Base-by-base conservation (phyloP, 92 coral and sea anemone species). In the Hydrozoanthus gracilis region DNA sequence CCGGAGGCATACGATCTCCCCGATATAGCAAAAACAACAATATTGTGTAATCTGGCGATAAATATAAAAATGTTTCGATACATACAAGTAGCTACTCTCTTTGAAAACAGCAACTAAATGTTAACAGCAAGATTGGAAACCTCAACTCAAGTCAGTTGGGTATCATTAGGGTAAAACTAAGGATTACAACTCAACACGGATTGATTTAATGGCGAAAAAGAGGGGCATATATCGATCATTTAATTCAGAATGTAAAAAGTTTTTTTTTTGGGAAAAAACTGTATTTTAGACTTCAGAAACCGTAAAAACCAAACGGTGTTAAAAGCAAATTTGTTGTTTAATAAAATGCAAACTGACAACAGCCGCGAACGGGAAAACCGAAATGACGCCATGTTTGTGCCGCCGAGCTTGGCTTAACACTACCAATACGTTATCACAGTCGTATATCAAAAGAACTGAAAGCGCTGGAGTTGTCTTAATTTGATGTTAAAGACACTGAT, bases 371-470 rank as follows among this genome's bases (percentile, higher is more conserved):
- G 35, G 14, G 67, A 54, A 72, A 76, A 17, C 49, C 82, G 62
- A 76, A 76, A 46, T 35, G 82, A 76, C 66, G 82, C 82, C 82
- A 76, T 54, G 18, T 67, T 67, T 67, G 8, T 6, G 8, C 3
- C 17, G n/a, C 44, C 4, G 56, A 46, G 16, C 77, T n/a, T 7
- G 66, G 48, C 5, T 12, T 5, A 51, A 35, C 18, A 54, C 67
- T 76, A 13, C 66, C 64, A 48, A 45, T 75, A 12, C 2, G 15
- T 76, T 76, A 16, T 76, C 20, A 64, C 12, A 18, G 82, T 76
- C 66, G 44, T 55, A 52, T 51, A 54, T 54, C 82, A 52, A 45
- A 12, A 55, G 6, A 76, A 10, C 7, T 7, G 15, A 76, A 66
- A 51, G 27, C 16, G 17, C 20, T 20, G 62, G 16, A 49, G 14